Percentiles rank a stretch among this genome's conserved stretches.
phyloP scores from a whole-genome alignment of 2,888 invertebrate genomes.

The Dasysyrphus tricinctus region DNA sequence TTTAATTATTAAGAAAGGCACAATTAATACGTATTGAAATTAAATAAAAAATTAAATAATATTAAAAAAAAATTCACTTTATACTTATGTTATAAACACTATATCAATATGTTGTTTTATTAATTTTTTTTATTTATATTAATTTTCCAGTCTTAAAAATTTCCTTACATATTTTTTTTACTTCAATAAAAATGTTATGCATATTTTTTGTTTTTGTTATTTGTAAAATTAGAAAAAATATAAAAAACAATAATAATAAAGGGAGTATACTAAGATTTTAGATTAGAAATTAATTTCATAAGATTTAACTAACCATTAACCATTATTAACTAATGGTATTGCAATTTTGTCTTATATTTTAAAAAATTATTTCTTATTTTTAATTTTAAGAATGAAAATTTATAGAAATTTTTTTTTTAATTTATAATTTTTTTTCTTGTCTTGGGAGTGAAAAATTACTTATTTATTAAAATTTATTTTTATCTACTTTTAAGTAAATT shows the following conservation, averaged over 20 bases:
- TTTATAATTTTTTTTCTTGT: slow-evolving; percentile 31
- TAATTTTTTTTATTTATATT: slow-evolving; percentile 45
- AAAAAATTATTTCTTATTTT: slow-evolving; percentile 25
- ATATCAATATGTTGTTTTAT: slow-evolving; percentile 58
- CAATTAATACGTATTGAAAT: slow-evolving; percentile 66
- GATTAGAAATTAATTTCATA: slow-evolving; percentile 40
- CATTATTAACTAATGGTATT: slow-evolving; percentile 33
- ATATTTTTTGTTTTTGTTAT: slow-evolving; percentile 42
- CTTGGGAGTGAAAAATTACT: slow-evolving; percentile 43
- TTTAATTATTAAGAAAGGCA: slow-evolving; percentile 74
- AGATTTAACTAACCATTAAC: slow-evolving; percentile 10
- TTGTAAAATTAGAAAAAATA: slow-evolving; percentile 59
- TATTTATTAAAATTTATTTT: slow-evolving; percentile 31
- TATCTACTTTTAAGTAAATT: slow-evolving; percentile 69
- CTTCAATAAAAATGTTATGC: slow-evolving; percentile 44
- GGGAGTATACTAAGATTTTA: slow-evolving; percentile 36
- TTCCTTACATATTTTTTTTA: slow-evolving; percentile 66
- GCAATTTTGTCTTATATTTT: slow-evolving; percentile 28
- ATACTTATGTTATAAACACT: slow-evolving; percentile 54
- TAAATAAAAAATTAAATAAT: neutral
- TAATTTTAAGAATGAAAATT: slow-evolving; percentile 26
- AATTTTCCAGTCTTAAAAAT: slow-evolving; percentile 75
- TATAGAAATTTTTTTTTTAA: slow-evolving; percentile 52
- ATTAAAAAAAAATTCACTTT: slow-evolving; percentile 41
- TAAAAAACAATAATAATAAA: slow-evolving; percentile 2